Evolutionary conservation across 37 sponge, comb jelly and placozoan species (phyloP), one percentile per base, ranked within the genome.

Genomic region (Agelas oroides): DNA sequence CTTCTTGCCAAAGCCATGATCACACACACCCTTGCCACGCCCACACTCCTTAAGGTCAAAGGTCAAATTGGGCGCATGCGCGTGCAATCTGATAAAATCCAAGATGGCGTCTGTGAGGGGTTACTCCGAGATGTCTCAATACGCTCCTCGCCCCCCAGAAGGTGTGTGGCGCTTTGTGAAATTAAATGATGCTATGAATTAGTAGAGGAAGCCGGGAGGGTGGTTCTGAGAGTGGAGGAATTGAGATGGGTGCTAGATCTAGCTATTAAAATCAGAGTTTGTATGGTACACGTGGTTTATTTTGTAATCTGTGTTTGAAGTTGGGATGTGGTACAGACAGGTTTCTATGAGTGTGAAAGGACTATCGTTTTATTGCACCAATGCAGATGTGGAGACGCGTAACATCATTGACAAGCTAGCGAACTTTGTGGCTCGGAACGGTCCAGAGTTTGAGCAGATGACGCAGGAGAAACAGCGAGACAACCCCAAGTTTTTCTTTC

Each of bases 331-430:
- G n/a, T n/a, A n/a, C n/a, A n/a, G n/a, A n/a, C n/a, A n/a, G n/a
- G n/a, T n/a, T n/a, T n/a, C n/a, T n/a, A n/a, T n/a, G n/a, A n/a
- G n/a, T n/a, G n/a, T n/a, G n/a, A n/a, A n/a, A n/a, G n/a, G n/a
- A n/a, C n/a, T n/a, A n/a, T n/a, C n/a, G n/a, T 46, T 46, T 46
- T 46, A 8, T 46, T 3, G 46, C 46, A 8, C 8, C 6, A 46
- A 46, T 70, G 30, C 52, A 95, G 95, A 94, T 79, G 57, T 66
- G 6, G 97, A 96, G 55, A 37, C 83, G 27, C 64, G 87, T 64
- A 99, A 88, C 62, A 92, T 99, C 37, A 95, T 99, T 83, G 95
- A 95, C 81, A 97, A 97, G 64, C 90, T 99, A 66, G 99, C 99
- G 2, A 91, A 91, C 65, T 99, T 99, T 88, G 99, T 99, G 35